Base-by-base conservation (phyloP, 2,113 vertebrate genomes). In the Scytalopus superciliaris region DNA sequence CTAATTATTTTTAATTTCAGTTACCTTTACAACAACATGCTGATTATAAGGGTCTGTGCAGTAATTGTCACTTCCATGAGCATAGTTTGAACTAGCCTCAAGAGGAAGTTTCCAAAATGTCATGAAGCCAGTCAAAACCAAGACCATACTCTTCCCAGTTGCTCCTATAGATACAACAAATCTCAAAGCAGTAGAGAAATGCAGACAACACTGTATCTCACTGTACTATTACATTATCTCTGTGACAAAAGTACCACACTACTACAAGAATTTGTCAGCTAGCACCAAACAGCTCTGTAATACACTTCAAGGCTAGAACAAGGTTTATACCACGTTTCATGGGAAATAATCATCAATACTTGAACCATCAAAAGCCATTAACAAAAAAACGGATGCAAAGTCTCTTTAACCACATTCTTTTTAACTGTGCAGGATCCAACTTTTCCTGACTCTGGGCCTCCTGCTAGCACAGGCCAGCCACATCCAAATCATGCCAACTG, bases 171-270 rank as follows among this genome's bases (percentile, higher is more conserved):
- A 84, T 16, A 35, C 3, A 44, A n/a, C 6, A 40, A 22, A 73
- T 40, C 45, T n/a, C 50, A 70, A 50, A 67, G 25, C 37, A 45
- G 23, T n/a, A 40, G 14, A 69, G 16, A 40, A 80, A 74, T 9
- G 3, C 10, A 59, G 33, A 49, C 0, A 0, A n/a, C 2, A 2
- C 52, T 39, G 10, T 10, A 80, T 68, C 44, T 56, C 40, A 5
- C 2, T 14, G 44, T 45, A 22, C 40, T 42, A 39, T 4, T 67
- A 49, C 12, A 53, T 23, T 31, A 70, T 25, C 39, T 63, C 62
- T 25, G 47, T 72, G 64, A 73, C 40, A 2, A 12, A 74, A 62
- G 39, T 17, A 79, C 25, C 30, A 69, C 3, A 70, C 8, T 15
- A 23, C 33, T 56, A 47, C 18, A 27, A 44, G n/a, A 56, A 69